Evolutionary conservation across 2,888 invertebrate genomes (phyloP).

Genomic region (Pemphredon lugubris): DNA sequence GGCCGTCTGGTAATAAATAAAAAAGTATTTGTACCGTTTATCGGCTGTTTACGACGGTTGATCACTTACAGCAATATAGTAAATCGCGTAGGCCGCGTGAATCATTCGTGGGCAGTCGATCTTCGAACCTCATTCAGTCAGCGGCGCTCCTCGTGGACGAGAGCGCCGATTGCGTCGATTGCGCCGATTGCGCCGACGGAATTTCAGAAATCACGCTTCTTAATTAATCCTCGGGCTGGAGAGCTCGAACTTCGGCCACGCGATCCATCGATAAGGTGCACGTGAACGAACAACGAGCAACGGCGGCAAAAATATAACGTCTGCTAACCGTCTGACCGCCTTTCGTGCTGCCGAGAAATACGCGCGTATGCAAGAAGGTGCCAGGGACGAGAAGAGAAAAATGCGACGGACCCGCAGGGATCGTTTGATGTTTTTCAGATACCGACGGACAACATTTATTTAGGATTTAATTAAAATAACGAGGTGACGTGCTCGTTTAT

Average conservation of each 20-base stretch:
- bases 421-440: too few relatives aligned
- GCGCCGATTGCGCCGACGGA: slow-evolving; percentile 28
- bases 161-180: background rate
- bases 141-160: background rate
- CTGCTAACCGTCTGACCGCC: slow-evolving; percentile 47
- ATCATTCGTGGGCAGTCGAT: slow-evolving; percentile 66
- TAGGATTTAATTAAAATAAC: background rate
- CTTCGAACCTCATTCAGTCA: slow-evolving; percentile 67
- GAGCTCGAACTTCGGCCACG: slow-evolving; percentile 42
- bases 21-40: slow-evolving; percentile 59
- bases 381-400: too few relatives aligned
- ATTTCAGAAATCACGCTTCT: slow-evolving; percentile 55
- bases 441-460: background rate
- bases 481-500: too few relatives aligned
- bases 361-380: too few relatives aligned
- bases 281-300: slow-evolving; percentile 47
- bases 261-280: slow-evolving; percentile 53
- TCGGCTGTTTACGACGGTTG: slow-evolving; percentile 62
- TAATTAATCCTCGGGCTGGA: slow-evolving; percentile 46
- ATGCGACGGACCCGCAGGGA: too few relatives aligned
- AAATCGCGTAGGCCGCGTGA: slow-evolving; percentile 70
- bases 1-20: slow-evolving; percentile 57
- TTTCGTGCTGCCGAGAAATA: slow-evolving; percentile 1
- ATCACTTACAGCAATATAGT: slow-evolving; percentile 67
- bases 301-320: slow-evolving; percentile 30